phyloP scores from a whole-genome alignment of 30 jellyfish, hydroid and myxozoan genomes.

The Clytia hemisphaerica region DNA sequence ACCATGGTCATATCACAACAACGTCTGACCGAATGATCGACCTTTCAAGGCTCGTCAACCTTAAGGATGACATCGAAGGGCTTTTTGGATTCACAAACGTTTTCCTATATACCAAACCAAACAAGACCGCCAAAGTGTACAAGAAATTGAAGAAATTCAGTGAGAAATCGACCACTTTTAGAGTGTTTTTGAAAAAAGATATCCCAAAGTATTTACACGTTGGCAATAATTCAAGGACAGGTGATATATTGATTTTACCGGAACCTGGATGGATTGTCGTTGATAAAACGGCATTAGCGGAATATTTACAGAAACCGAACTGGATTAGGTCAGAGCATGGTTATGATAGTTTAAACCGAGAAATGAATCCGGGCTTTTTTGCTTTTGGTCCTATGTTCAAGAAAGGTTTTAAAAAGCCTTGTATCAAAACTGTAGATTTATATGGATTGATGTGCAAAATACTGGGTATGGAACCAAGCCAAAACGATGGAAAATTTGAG shows the following conservation, averaged over 20 bases:
- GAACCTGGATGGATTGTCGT: constrained; percentile 80
- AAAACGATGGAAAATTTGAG: constrained; percentile 53
- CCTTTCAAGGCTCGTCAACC: constrained; percentile 49
- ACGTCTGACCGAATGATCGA: constrained; percentile 33
- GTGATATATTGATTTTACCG: constrained; percentile 60
- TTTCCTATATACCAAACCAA: constrained; percentile 50
- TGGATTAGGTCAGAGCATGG: constrained; percentile 83
- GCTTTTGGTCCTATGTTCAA: constrained; percentile 78
- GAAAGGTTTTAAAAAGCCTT: constrained; percentile 17
- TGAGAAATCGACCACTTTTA: constrained; percentile 31
- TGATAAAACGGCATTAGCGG: constrained; percentile 10
- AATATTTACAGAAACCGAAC: constrained; percentile 32
- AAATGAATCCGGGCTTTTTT: constrained; percentile 76
- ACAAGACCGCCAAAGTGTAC: constrained; percentile 31
- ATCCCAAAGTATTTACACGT: constrained; percentile 65
- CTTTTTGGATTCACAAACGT: constrained; percentile 73
- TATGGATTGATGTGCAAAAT: constrained; percentile 67
- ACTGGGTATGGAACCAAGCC: constrained; percentile 35
- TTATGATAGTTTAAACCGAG: constrained; percentile 35
- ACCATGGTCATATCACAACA: constrained; percentile 69
- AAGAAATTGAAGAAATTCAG: constrained; percentile 18
- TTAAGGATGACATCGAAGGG: constrained; percentile 8
- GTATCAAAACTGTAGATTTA: constrained; percentile 51
- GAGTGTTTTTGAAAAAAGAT: constrained; percentile 55
- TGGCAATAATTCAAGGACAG: constrained; percentile 42